phyloP scores from a whole-genome alignment of 2,113 vertebrate genomes.

The cat (Felis catus) region DNA sequence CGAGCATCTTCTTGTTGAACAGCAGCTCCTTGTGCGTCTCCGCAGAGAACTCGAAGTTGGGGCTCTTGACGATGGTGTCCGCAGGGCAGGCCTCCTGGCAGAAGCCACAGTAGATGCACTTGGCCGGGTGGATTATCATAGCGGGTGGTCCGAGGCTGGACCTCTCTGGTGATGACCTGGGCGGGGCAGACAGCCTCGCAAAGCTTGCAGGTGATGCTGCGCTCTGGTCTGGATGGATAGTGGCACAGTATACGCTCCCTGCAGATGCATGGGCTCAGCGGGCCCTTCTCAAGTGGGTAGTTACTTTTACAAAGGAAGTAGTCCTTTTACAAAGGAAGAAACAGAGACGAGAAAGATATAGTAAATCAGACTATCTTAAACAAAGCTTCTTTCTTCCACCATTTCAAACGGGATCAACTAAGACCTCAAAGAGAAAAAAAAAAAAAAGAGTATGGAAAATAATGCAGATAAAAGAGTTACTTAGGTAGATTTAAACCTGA shows the following conservation, averaged over 20 bases:
- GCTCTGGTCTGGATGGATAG: neutral
- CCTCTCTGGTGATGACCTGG: conserved; percentile 95
- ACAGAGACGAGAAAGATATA: neutral
- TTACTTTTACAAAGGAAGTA: neutral
- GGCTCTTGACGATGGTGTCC: conserved; percentile 92
- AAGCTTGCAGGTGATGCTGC: neutral
- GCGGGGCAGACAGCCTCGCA: neutral
- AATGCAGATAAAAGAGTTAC: neutral
- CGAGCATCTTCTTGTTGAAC: conserved; percentile 95
- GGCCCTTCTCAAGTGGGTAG: neutral
- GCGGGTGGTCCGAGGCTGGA: conserved; percentile 91
- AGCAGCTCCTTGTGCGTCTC: conserved; percentile 93
- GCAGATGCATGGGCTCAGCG: fast-evolving
- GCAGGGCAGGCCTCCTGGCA: conserved; percentile 96
- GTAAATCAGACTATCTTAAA: neutral
- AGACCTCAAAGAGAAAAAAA: neutral
- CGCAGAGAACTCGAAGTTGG: conserved; percentile 95
- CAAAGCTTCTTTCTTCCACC: neutral
- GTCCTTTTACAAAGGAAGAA: neutral
- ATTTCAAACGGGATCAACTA: neutral
- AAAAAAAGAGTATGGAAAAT: neutral
- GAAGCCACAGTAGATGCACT: conserved; percentile 96
- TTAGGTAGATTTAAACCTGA: neutral
- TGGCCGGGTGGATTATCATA: conserved; percentile 97
- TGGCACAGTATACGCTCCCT: neutral